Evolutionary conservation across 2,797 vertebrate species (phyloP).

Genomic region (Cyprinodon diabolis): DNA sequence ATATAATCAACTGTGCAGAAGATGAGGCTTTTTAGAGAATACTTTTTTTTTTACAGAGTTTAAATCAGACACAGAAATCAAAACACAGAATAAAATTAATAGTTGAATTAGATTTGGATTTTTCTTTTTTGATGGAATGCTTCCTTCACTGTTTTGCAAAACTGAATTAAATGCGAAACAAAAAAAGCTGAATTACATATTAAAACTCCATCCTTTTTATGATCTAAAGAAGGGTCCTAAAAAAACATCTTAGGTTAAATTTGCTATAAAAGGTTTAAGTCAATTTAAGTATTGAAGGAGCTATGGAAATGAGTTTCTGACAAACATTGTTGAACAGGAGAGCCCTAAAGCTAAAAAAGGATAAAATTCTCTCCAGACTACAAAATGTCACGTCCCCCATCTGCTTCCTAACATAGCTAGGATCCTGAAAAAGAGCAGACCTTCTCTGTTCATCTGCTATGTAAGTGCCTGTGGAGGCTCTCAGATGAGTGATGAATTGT

Average conservation of each 20-base stretch:
- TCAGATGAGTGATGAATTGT: slow-evolving; percentile 55
- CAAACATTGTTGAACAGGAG: slow-evolving; percentile 32
- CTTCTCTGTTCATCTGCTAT: slow-evolving; percentile 28
- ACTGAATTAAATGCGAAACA: not conserved
- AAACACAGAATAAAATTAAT: not conserved
- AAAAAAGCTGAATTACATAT: not conserved
- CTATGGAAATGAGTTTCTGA: not conserved
- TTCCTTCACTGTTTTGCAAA: not conserved
- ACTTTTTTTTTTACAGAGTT: not conserved
- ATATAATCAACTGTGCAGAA: not conserved
- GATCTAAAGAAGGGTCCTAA: not conserved
- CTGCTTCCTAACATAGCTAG: slow-evolving; percentile 53
- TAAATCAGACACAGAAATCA: not conserved
- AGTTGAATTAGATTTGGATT: not conserved
- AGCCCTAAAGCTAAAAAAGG: slow-evolving; percentile 37
- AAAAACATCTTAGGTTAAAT: not conserved
- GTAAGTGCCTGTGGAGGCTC: slow-evolving; percentile 34
- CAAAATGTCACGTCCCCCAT: slow-evolving; percentile 52
- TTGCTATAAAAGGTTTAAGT: not conserved
- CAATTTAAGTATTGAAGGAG: not conserved
- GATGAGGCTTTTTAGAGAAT: not conserved
- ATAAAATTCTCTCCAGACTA: slow-evolving; percentile 50
- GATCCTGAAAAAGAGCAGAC: slow-evolving; percentile 51
- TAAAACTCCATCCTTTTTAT: not conserved
- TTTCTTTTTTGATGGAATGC: not conserved